Evolutionary conservation across 35 echinoderm and acorn worm species (phyloP).

Genomic region (Chiridota heheva): DNA sequence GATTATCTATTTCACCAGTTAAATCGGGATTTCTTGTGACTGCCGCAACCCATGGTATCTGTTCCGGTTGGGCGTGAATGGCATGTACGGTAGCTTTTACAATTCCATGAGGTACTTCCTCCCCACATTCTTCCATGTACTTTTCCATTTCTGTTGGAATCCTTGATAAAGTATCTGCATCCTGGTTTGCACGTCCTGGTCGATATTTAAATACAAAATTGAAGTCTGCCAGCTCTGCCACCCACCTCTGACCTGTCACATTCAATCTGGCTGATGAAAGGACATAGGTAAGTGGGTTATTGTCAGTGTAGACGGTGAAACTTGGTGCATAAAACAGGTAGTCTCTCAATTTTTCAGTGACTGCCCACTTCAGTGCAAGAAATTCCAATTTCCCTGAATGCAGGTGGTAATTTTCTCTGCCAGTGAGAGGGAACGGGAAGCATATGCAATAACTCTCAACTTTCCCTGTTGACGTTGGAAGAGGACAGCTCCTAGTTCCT

Average conservation of each 20-base stretch:
- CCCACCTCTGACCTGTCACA: slow-evolving; percentile 58
- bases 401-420: slow-evolving; percentile 24
- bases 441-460: slow-evolving; percentile 12
- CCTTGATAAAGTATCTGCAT: slow-evolving; percentile 40
- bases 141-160: slow-evolving; percentile 3
- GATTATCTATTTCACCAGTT: not conserved
- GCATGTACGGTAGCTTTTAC: not conserved
- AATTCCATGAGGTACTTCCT: not conserved
- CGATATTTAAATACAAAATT: slow-evolving; percentile 49
- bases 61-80: not conserved
- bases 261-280: slow-evolving; percentile 53
- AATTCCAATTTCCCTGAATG: slow-evolving; percentile 66
- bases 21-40: not conserved
- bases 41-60: not conserved
- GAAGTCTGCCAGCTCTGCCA: slow-evolving; percentile 41
- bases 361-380: slow-evolving; percentile 45
- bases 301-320: slow-evolving; percentile 58
- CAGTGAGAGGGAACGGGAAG: not conserved
- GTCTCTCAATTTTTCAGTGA: slow-evolving; percentile 37
- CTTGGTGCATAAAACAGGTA: slow-evolving; percentile 42
- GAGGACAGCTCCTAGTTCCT: slow-evolving; percentile 34
- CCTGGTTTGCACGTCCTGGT: slow-evolving; percentile 23
- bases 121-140: slow-evolving; percentile 12
- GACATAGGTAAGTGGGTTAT: slow-evolving; percentile 74
- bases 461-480: slow-evolving; percentile 39